A percentile compares a stretch with the other conserved stretches of the same genome.
phyloP scores from a whole-genome alignment of 2,113 vertebrate genomes.

The Calypte anna region DNA sequence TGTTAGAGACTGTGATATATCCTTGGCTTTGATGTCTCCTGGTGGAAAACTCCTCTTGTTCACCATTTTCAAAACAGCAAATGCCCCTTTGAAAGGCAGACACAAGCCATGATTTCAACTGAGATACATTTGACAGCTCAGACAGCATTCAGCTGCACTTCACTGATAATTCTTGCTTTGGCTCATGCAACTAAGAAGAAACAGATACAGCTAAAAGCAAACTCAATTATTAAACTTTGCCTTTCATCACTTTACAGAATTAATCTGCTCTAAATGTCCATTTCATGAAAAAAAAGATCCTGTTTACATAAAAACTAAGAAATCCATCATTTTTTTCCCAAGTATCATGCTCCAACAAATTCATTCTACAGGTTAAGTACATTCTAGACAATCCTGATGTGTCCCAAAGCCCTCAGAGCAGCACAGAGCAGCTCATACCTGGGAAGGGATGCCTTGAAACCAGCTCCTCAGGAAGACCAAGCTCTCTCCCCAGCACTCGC shows the following conservation, averaged over 20 bases:
- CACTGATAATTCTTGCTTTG: neutral
- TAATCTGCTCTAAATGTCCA: neutral
- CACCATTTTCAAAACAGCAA: neutral
- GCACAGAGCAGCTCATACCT: slow-evolving; percentile 70
- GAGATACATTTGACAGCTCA: neutral
- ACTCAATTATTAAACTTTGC: neutral
- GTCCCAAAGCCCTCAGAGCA: neutral
- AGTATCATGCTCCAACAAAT: neutral
- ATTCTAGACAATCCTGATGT: neutral
- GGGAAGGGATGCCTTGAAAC: slow-evolving; percentile 96
- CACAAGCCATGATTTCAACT: neutral
- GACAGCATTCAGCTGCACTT: neutral
- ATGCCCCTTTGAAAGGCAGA: neutral
- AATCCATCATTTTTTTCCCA: accelerated
- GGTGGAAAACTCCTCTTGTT: neutral
- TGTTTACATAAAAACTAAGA: neutral
- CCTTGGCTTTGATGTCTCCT: neutral
- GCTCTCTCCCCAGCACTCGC: slow-evolving; percentile 90
- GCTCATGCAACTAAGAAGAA: neutral
- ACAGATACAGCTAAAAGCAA: neutral
- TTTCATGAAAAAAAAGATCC: neutral
- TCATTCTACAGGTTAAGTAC: neutral
- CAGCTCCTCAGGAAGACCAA: slow-evolving; percentile 95
- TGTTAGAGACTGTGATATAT: neutral
- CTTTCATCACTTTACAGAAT: accelerated